Conservation (phyloP, 2,888 invertebrate species). For the Nomada flava region DNA sequence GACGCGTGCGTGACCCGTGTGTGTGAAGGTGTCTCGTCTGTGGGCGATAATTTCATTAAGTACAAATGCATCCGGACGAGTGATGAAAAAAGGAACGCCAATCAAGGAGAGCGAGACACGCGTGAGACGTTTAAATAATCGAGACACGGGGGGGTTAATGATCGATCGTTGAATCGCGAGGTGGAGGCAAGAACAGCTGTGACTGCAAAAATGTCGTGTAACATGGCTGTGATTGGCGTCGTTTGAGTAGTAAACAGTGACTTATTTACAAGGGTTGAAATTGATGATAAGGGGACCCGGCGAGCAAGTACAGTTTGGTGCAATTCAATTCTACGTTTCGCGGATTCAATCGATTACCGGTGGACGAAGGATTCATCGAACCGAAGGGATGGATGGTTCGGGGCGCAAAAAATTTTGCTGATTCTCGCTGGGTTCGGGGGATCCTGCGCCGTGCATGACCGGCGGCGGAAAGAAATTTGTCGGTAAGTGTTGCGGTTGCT, state of each 20-base stretch:
- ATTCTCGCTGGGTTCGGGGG: conserved; percentile 54
- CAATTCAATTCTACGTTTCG: too few species aligned
- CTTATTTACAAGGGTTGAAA: not conserved
- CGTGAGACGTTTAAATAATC: not conserved
- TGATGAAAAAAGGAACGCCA: conserved; percentile 11
- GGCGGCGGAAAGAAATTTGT: conserved; percentile 56
- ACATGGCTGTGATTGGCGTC: conserved; percentile 78
- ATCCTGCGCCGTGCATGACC: conserved; percentile 65
- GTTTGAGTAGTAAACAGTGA: conserved; percentile 45
- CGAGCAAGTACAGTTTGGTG: too few species aligned
- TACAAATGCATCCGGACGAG: conserved; percentile 14
- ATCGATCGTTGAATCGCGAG: not conserved
- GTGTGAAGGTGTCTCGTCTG: conserved; percentile 33
- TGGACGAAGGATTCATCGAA: not conserved
- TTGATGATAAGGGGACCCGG: too few species aligned
- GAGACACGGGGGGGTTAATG: not conserved
- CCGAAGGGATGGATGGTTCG: conserved; percentile 66
- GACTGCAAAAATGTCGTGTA: conserved; percentile 44
- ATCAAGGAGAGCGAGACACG: not conserved
- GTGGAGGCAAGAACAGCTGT: conserved; percentile 4
- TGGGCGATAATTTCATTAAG: conserved; percentile 54
- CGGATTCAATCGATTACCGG: too few species aligned
- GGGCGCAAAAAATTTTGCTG: conserved; percentile 74
- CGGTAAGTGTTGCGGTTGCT: conserved; percentile 69
- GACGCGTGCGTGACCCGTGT: conserved; percentile 68